These are phyloP conservation scores for Isaurus tuberculatus DNA, from an alignment of 92 coral and sea anemone species.

Conservation along the genomic window DNA sequence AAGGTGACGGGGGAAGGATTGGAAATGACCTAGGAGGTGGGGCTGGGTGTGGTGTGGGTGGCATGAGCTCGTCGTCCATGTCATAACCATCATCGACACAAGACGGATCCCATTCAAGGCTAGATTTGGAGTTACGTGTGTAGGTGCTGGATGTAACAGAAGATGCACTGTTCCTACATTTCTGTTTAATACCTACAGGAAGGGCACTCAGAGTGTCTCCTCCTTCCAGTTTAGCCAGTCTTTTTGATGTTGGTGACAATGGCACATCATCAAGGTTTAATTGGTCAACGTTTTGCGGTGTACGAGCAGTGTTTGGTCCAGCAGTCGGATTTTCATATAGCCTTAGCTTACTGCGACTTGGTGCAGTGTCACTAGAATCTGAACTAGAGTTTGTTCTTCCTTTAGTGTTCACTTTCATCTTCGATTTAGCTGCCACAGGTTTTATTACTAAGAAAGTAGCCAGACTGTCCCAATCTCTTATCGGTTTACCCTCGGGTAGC, in stretches of 20 bases:
- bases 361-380: slow-evolving; percentile 59
- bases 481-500: slow-evolving; percentile 23
- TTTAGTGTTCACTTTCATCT: slow-evolving; percentile 69
- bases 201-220: slow-evolving; percentile 90
- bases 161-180: slow-evolving; percentile 75
- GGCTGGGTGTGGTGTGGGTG: slow-evolving; percentile 93
- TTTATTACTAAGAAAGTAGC: slow-evolving; percentile 82
- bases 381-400: slow-evolving; percentile 77
- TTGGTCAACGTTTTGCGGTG: slow-evolving; percentile 39
- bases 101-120: slow-evolving; percentile 97
- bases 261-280: slow-evolving; percentile 46
- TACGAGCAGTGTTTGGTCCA: slow-evolving; percentile 47
- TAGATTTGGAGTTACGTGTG: slow-evolving; percentile 70
- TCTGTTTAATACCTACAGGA: slow-evolving; percentile 84
- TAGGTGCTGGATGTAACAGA: slow-evolving; percentile 74
- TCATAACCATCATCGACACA: slow-evolving; percentile 76
- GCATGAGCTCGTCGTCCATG: slow-evolving; percentile 83
- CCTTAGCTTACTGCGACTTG: slow-evolving; percentile 68
- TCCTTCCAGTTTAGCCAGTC: slow-evolving; percentile 81
- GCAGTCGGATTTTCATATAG: slow-evolving; percentile 86
- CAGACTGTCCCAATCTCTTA: slow-evolving; percentile 74
- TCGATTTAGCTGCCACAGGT: slow-evolving; percentile 73
- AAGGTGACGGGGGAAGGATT: slow-evolving; percentile 70
- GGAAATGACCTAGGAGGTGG: slow-evolving; percentile 69
- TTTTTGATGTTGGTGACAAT: slow-evolving; percentile 69